Conservation (phyloP, 1,140 invertebrate species). For the Heliconius hewitsoni region DNA sequence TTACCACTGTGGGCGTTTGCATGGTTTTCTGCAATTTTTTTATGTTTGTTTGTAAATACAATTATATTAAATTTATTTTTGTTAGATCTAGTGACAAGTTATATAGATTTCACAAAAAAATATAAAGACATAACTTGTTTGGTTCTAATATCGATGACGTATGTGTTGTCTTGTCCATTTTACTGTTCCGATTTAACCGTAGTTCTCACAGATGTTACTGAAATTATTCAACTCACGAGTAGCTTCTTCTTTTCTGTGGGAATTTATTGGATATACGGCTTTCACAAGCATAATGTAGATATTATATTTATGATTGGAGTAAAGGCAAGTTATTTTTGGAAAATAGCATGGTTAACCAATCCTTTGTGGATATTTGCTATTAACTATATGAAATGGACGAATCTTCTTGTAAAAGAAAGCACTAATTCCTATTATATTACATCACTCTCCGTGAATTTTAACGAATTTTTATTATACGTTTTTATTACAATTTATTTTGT, state of each 20-base stretch:
- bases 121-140: conserved; percentile 48
- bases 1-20: conserved; percentile 61
- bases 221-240: conserved; percentile 62
- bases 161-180: conserved; percentile 53
- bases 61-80: conserved; percentile 64
- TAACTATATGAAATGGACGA: conserved; percentile 46
- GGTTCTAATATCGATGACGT: conserved; percentile 43
- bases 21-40: conserved; percentile 60
- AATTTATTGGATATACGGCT: conserved; percentile 70
- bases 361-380: conserved; percentile 51
- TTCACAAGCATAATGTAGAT: conserved; percentile 64
- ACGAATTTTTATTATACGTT: conserved; percentile 51
- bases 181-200: conserved; percentile 62
- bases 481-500: conserved; percentile 50
- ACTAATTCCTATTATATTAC: conserved; percentile 46
- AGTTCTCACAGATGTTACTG: conserved; percentile 52
- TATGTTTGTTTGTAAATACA: conserved; percentile 55
- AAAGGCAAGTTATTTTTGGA: conserved; percentile 66
- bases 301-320: conserved; percentile 75
- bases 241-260: conserved; percentile 58
- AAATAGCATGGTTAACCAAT: conserved; percentile 61
- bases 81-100: conserved; percentile 43
- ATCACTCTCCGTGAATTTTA: conserved; percentile 39
- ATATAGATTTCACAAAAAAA: conserved; percentile 38
- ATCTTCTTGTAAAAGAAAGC: conserved; percentile 38